Base-by-base conservation (phyloP, 2,888 invertebrate species). In the Stenichneumon culpator region DNA sequence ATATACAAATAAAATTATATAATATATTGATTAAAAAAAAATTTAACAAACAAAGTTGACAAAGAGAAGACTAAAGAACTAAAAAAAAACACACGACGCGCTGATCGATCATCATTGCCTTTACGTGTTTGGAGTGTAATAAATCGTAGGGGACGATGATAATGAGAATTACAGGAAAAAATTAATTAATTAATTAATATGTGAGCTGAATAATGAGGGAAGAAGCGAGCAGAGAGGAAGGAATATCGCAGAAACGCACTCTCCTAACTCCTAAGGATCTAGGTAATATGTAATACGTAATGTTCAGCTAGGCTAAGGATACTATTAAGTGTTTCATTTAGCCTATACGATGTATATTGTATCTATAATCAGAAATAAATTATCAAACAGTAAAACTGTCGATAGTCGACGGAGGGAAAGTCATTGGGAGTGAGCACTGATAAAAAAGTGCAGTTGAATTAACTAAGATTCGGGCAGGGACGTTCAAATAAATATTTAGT, bases 321-420 rank as follows among this genome's bases (percentile, higher is more conserved):
- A 88, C 87, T 90, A 88, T 88, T 91, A 91, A 92, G 91, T 92
- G 92, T 92, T 92, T 90, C 92, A 90, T 92, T 91, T 92, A 92
- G 92, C 90, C 91, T 92, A 87, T 86, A 92, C 87, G 90, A 91
- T 92, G 92, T 92, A 92, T 92, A 92, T 92, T 92, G 92, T 92
- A 92, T 90, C 92, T 91, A 91, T 92, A 91, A 92, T 91, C 90
- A 90, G 88, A 90, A 92, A 89, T 87, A 92, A 92, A 91, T 89
- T 89, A 91, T 90, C 87, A 88, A 54, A 91, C 86, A 86, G 86
- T 85, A 84, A 83, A 74, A 70, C 79, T 83, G 75, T 83, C 83
- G 39, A 54, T 22, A n/a, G 1, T 9, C 77, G 11, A 14, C 54
- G 9, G 52, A 16, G 57, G 3, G 19, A 39, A 25, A 19, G n/a